Evolutionary conservation across 1,140 invertebrate species (phyloP), one percentile per base, ranked within the genome.

Genomic region (Tetramorium alpestre): DNA sequence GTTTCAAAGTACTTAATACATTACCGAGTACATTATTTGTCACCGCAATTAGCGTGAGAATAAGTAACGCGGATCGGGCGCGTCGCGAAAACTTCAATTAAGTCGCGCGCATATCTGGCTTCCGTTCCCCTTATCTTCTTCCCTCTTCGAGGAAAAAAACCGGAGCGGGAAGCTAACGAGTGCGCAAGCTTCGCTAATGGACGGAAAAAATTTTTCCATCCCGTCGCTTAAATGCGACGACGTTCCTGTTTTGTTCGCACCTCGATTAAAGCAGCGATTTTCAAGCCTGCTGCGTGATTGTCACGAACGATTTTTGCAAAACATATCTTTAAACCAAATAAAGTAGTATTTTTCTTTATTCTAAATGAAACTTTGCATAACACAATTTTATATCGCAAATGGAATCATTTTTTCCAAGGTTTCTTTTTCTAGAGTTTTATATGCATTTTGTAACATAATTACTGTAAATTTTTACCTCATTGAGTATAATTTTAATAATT

Each of bases 21-120:
- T 91, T 87, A 89, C 33, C 80, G 38, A 88, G 77, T 92, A 88
- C 88, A 87, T 92, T 90, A 91, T 86, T 92, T 86, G 78, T 89
- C 86, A 67, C 58, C 72, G 87, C 88, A 92, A 92, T 92, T 93
- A 93, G 80, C 81, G 73, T 67, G 56, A 54, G 88, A 88, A 88
- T 92, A 92, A 93, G 78, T 90, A 88, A 92, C 87, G 81, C 65
- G 49, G 44, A 18, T 33, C n/a, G 56, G 28, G 49, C 33, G 13
- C 54, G 51, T 18, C 75, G 77, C 33, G 75, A 91, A 87, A 87
- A 88, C 85, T 92, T 92, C 87, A 92, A 92, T 91, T 88, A 90
- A 90, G 76, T 86, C 72, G 82, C 73, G 73, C 80, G 77, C 80
- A 38, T 75, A 78, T 54, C 22, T 62, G 47, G 28, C 41, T 87